These are phyloP conservation scores for Parnassius smintheus DNA, from an alignment of 2,888 invertebrate genomes.

Conservation along the genomic window DNA sequence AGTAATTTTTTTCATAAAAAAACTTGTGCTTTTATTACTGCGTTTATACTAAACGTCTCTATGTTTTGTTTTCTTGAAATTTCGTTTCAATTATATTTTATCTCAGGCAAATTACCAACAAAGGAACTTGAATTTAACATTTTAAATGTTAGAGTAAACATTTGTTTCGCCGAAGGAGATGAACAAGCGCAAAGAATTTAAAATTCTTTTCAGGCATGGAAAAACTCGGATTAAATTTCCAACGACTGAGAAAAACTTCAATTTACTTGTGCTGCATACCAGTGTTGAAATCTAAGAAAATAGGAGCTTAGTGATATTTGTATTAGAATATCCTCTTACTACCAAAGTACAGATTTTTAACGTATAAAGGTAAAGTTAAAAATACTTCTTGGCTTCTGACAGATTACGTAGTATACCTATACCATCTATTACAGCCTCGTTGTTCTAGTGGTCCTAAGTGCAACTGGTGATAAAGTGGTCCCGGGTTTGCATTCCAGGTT, in stretches of 20 bases:
- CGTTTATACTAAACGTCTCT: too few species aligned
- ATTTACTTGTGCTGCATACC: constrained; percentile 15
- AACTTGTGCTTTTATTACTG: too few species aligned
- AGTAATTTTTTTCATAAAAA: too few species aligned
- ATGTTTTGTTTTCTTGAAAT: background rate
- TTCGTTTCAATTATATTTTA: constrained; percentile 2
- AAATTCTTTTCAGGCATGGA: constrained; percentile 22
- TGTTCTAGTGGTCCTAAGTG: too few species aligned
- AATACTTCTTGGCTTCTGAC: too few species aligned
- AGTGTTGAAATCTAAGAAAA: constrained; percentile 9
- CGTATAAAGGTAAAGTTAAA: background rate
- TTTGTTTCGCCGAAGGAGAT: constrained; percentile 7
- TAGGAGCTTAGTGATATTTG: constrained; percentile 1
- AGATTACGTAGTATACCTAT: too few species aligned
- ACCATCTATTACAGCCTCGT: too few species aligned
- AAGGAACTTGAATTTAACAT: constrained; percentile 2
- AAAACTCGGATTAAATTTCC: constrained; percentile 21
- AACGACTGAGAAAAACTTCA: constrained; percentile 13
- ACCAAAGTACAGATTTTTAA: constrained; percentile 3
- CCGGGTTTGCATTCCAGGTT: too few species aligned
- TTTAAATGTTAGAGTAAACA: constrained; percentile 5
- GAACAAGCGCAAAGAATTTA: constrained; percentile 21
- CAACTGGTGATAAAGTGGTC: too few species aligned
- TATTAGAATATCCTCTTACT: background rate
- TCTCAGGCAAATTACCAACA: background rate